phyloP scores from a whole-genome alignment of 2,888 invertebrate genomes.

The Blastobasis lacticolella region DNA sequence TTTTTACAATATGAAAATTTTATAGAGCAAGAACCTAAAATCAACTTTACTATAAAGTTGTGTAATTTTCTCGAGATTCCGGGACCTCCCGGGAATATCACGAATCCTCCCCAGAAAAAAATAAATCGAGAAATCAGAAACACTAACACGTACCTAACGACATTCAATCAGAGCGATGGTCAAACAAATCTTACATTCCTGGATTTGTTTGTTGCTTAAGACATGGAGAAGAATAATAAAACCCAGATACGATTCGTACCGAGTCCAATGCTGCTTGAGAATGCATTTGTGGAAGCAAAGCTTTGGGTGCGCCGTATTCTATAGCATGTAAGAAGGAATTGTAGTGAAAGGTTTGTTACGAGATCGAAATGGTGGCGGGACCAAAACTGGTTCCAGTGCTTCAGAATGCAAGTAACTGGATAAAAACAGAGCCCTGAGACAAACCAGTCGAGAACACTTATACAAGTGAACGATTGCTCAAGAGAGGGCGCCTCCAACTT shows the following conservation, averaged over 20 bases:
- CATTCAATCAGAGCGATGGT: too few relatives aligned
- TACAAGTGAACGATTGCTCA: conserved; percentile 29
- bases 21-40: too few relatives aligned
- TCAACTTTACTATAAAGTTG: too few relatives aligned
- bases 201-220: too few relatives aligned
- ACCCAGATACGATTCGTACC: background rate
- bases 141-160: too few relatives aligned
- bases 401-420: conserved; percentile 71
- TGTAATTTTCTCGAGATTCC: too few relatives aligned
- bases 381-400: conserved; percentile 64
- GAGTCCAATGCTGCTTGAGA: conserved; percentile 35
- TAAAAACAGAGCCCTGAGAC: conserved; percentile 64
- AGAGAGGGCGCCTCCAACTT: conserved; percentile 25
- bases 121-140: too few relatives aligned
- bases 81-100: too few relatives aligned
- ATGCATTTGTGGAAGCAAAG: conserved; percentile 18
- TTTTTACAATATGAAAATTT: too few relatives aligned
- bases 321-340: conserved; percentile 42
- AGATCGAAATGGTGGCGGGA: conserved; percentile 53
- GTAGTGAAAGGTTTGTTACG: conserved; percentile 61
- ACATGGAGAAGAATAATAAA: too few relatives aligned
- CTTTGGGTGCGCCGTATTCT: conserved; percentile 26
- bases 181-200: too few relatives aligned
- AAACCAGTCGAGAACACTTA: conserved; percentile 51
- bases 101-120: too few relatives aligned